Evolutionary conservation across 2,888 invertebrate species (phyloP).

Genomic region (Nomada flava): DNA sequence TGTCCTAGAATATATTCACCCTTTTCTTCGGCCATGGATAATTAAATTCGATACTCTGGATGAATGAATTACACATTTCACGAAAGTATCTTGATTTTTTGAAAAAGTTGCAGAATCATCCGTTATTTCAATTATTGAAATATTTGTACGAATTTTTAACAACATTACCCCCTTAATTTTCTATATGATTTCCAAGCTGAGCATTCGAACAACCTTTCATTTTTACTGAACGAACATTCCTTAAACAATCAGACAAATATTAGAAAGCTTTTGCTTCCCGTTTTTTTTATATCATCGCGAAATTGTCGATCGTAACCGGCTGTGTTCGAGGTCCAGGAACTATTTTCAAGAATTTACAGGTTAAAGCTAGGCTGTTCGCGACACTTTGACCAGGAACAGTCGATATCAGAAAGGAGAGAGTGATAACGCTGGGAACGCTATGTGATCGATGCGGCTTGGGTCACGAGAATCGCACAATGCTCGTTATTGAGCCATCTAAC

Average conservation of each 20-base stretch:
- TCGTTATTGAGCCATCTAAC: slow-evolving; percentile 69
- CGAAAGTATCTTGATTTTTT: neutral
- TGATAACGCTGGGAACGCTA: slow-evolving; percentile 44
- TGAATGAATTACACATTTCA: neutral
- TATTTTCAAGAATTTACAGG: neutral
- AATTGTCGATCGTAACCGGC: neutral
- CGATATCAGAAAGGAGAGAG: slow-evolving; percentile 8
- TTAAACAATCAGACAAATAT: neutral
- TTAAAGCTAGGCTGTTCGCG: neutral
- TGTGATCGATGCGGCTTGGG: slow-evolving; percentile 64
- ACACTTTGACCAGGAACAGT: neutral
- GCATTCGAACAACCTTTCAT: no score
- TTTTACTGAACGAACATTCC: neutral
- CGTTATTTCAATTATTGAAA: no score
- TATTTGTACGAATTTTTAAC: neutral
- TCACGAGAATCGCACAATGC: slow-evolving; percentile 64
- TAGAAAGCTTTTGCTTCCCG: neutral
- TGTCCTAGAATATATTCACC: neutral
- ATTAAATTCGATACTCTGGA: neutral
- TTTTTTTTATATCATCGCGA: neutral
- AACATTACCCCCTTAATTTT: neutral
- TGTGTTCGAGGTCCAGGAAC: neutral
- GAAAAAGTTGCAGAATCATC: neutral
- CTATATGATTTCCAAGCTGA: no score
- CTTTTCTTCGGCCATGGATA: neutral